A percentile compares a stretch with the other conserved stretches of the same genome.
Evolutionary conservation across 2,888 invertebrate species (phyloP).

Genomic region (Yponomeuta malinellus): DNA sequence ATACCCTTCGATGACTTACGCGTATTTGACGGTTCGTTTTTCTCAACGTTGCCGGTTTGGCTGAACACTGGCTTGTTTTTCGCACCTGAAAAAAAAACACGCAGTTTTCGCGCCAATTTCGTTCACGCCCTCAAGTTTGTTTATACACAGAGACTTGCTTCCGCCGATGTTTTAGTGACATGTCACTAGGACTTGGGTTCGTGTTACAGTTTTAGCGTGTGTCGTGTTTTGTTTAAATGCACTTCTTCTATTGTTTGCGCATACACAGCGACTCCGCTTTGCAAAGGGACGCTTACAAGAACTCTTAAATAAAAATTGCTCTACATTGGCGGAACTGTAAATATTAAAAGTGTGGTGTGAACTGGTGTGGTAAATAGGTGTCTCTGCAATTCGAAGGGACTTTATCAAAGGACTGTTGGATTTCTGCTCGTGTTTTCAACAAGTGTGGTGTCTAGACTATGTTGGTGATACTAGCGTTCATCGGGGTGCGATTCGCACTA

Average conservation of each 20-base stretch:
- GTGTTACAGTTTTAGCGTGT: background rate
- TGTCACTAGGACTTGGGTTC: background rate
- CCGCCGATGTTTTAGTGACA: background rate
- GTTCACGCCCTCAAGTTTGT: background rate
- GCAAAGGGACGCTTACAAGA: background rate
- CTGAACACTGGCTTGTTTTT: background rate
- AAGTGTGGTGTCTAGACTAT: conserved; percentile 35
- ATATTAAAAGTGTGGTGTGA: background rate
- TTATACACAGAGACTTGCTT: background rate
- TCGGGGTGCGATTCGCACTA: conserved; percentile 63
- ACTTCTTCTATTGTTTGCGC: background rate
- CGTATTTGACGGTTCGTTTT: conserved; percentile 4
- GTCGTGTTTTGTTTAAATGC: background rate
- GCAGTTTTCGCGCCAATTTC: background rate
- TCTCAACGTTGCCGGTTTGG: background rate
- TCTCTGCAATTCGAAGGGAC: background rate
- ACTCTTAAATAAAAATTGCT: no score
- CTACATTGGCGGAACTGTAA: background rate
- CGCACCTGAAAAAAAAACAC: background rate
- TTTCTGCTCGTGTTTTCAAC: background rate
- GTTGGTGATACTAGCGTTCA: conserved; percentile 67
- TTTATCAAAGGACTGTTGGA: background rate
- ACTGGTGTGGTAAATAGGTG: background rate
- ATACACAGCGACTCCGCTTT: background rate
- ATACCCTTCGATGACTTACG: background rate